Percentiles rank a stretch among this genome's conserved stretches.
phyloP scores from a whole-genome alignment of 2,797 vertebrate species.

The Artibeus jamaicensis region DNA sequence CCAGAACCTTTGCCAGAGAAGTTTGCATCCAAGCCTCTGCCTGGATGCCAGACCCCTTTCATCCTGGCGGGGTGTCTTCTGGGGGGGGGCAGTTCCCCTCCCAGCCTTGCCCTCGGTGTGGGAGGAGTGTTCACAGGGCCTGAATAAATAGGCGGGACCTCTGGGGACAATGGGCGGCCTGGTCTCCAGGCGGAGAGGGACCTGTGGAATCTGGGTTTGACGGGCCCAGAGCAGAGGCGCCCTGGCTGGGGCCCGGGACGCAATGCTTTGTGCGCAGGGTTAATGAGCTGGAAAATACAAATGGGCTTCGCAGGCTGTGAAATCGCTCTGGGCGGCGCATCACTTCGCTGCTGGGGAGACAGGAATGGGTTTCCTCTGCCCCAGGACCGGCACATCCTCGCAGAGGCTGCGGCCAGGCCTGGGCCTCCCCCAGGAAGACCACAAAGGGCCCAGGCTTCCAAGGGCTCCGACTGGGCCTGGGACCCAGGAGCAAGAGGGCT shows the following conservation, averaged over 20 bases:
- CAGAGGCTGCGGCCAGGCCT: background rate
- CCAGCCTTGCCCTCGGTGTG: conserved; percentile 85
- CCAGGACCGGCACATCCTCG: conserved; percentile 74
- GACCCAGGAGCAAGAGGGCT: background rate
- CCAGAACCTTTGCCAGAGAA: background rate
- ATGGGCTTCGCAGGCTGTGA: conserved; percentile 90
- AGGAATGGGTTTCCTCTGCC: conserved; percentile 85
- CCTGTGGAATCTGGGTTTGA: conserved; percentile 41
- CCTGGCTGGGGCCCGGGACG: background rate
- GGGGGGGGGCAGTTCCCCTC: conserved; percentile 76
- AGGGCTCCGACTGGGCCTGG: background rate
- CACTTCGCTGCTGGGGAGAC: conserved; percentile 89
- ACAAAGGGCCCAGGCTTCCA: background rate
- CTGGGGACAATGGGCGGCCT: conserved; percentile 62
- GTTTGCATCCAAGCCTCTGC: background rate
- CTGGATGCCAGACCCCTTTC: background rate
- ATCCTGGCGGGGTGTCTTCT: background rate
- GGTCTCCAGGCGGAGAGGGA: conserved; percentile 61
- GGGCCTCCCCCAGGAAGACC: background rate
- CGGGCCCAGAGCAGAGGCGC: background rate
- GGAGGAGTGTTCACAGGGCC: conserved; percentile 85
- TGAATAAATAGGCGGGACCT: conserved; percentile 90
- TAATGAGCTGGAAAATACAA: conserved; percentile 94
- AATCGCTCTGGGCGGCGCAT: conserved; percentile 88
- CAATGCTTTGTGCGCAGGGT: conserved; percentile 84